phyloP scores from a whole-genome alignment of 2,113 vertebrate species.

The Paramisgurnus dabryanus region DNA sequence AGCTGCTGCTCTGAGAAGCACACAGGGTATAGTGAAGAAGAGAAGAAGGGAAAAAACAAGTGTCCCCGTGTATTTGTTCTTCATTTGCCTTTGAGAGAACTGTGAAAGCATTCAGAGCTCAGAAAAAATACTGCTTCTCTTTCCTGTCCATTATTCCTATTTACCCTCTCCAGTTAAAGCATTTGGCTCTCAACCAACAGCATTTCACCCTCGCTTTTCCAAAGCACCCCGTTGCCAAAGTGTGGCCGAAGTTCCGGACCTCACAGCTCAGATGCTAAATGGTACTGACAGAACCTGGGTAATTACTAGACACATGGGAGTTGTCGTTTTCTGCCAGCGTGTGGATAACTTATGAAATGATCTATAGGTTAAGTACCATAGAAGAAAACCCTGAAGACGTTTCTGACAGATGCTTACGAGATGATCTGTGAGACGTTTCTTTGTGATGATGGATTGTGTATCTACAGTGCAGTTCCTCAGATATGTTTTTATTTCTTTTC shows the following conservation, averaged over 20 bases:
- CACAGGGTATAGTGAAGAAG: constrained; percentile 10
- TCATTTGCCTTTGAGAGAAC: constrained; percentile 46
- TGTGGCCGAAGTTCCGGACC: not conserved
- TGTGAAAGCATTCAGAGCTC: constrained; percentile 27
- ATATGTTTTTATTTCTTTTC: constrained; percentile 23
- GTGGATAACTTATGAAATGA: not conserved
- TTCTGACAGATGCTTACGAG: constrained; percentile 20
- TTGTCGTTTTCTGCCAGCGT: constrained; percentile 27
- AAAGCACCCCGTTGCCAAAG: not conserved
- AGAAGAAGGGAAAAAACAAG: constrained; percentile 17
- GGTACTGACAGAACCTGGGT: constrained; percentile 11
- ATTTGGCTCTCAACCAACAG: constrained; percentile 2
- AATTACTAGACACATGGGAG: constrained; percentile 30
- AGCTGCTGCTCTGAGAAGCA: constrained; percentile 37
- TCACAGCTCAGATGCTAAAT: constrained; percentile 26
- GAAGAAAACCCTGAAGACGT: constrained; percentile 7
- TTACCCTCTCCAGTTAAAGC: constrained; percentile 21
- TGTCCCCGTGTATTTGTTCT: constrained; percentile 40
- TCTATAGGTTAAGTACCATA: constrained; percentile 37
- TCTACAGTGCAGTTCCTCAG: constrained; percentile 7
- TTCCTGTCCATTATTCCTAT: not conserved
- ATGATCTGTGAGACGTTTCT: not conserved
- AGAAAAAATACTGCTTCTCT: constrained; percentile 37
- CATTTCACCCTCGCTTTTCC: not conserved
- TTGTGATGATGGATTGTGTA: not conserved